phyloP scores from a whole-genome alignment of 2,797 vertebrate genomes.

The Nyctibius grandis region DNA sequence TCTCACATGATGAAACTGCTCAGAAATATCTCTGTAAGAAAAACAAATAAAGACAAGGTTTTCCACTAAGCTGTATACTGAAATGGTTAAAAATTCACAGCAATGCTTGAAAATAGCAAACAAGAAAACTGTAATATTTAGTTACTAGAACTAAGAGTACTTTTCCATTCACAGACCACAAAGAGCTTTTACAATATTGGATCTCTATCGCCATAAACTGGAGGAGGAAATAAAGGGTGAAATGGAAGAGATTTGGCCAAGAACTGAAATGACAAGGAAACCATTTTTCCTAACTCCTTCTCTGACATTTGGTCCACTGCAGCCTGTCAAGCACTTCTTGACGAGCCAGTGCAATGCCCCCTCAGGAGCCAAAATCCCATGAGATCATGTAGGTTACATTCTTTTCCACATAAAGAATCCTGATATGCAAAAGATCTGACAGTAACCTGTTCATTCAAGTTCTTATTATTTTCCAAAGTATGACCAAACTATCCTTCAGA shows the following conservation, averaged over 20 bases:
- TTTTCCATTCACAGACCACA: constrained; percentile 26
- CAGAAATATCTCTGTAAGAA: neutral
- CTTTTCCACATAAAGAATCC: neutral
- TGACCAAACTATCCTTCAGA: neutral
- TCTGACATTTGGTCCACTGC: neutral
- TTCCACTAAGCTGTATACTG: neutral
- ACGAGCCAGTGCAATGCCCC: neutral
- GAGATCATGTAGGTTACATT: neutral
- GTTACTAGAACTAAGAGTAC: neutral
- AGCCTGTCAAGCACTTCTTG: neutral
- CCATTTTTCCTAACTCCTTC: neutral
- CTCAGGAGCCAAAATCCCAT: neutral
- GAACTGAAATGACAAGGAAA: neutral
- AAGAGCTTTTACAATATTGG: constrained; percentile 1
- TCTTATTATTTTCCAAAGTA: neutral
- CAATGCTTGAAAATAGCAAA: neutral
- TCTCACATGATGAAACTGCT: neutral
- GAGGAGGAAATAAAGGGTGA: neutral
- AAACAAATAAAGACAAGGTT: neutral
- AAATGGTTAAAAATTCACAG: neutral
- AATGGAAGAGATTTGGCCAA: neutral
- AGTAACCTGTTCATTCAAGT: neutral
- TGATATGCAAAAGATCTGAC: neutral
- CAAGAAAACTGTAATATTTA: neutral
- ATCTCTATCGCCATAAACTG: neutral